Conservation (phyloP, 2,888 invertebrate genomes). For the Eumacrocentrus americanus region DNA sequence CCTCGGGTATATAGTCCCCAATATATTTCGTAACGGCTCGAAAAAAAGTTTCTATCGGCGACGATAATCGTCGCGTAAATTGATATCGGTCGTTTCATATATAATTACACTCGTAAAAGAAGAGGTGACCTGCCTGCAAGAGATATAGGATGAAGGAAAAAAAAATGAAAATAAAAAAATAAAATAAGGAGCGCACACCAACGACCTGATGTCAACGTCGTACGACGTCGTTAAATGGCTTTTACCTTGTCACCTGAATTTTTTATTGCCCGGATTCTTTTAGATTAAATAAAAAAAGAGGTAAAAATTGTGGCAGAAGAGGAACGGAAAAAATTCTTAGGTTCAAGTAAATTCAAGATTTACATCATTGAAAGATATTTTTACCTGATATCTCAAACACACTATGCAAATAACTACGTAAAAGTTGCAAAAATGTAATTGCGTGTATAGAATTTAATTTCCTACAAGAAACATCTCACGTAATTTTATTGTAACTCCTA, state of each 20-base stretch:
- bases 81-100: slow-evolving; percentile 27
- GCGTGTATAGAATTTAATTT: no score
- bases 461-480: no score
- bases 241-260: slow-evolving; percentile 37
- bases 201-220: slow-evolving; percentile 23
- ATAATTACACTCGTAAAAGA: slow-evolving; percentile 32
- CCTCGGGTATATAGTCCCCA: no score
- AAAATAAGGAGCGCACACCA: background rate
- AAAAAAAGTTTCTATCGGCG: slow-evolving; percentile 30
- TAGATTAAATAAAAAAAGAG: slow-evolving; percentile 2
- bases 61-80: slow-evolving; percentile 32
- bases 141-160: background rate
- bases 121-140: background rate
- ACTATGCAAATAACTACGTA: no score
- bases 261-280: slow-evolving; percentile 31
- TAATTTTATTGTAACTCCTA: no score
- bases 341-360: no score
- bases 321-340: no score
- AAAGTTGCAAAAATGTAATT: no score
- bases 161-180: slow-evolving; percentile 16
- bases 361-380: no score
- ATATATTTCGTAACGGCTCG: slow-evolving; percentile 28
- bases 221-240: slow-evolving; percentile 40
- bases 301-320: background rate
- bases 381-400: no score